Percentiles rank a stretch among this genome's conserved stretches.
Conservation (phyloP, 1,140 invertebrate species). For the Akabosia matsudoensis region DNA sequence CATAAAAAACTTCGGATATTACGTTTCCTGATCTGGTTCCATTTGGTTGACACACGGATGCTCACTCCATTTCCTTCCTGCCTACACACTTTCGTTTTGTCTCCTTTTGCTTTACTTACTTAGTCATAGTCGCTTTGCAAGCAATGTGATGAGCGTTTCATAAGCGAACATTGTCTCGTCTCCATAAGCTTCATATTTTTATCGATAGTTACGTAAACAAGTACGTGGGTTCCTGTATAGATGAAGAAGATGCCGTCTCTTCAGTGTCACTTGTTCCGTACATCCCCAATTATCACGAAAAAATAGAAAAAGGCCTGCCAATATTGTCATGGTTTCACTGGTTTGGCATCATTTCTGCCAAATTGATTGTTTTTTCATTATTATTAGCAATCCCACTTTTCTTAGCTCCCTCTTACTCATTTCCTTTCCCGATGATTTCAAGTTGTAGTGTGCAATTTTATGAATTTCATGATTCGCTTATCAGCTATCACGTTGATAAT, state of each 20-base stretch:
- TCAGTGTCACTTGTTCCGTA: not conserved
- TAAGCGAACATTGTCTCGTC: not conserved
- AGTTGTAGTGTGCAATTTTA: not conserved
- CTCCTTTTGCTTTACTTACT: too few species aligned
- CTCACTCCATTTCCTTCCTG: conserved; percentile 1
- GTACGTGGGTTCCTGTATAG: not conserved
- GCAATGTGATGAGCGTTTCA: not conserved
- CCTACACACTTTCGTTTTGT: not conserved
- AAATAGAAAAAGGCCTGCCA: not conserved
- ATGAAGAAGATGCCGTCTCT: not conserved
- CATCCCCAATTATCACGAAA: conserved; percentile 19
- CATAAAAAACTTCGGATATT: too few species aligned
- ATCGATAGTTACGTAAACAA: not conserved
- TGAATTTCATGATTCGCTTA: not conserved
- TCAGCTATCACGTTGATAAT: not conserved
- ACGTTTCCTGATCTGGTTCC: not conserved
- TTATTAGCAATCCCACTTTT: not conserved
- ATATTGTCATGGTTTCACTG: not conserved
- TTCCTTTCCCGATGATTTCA: not conserved
- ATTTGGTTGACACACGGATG: not conserved
- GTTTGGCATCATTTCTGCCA: not conserved
- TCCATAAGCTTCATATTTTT: not conserved
- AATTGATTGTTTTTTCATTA: not conserved
- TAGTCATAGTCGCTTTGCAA: too few species aligned
- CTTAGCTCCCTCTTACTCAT: not conserved